Evolutionary conservation across 2,797 vertebrate species (phyloP).

Genomic region (Chiroxiphia lanceolata): DNA sequence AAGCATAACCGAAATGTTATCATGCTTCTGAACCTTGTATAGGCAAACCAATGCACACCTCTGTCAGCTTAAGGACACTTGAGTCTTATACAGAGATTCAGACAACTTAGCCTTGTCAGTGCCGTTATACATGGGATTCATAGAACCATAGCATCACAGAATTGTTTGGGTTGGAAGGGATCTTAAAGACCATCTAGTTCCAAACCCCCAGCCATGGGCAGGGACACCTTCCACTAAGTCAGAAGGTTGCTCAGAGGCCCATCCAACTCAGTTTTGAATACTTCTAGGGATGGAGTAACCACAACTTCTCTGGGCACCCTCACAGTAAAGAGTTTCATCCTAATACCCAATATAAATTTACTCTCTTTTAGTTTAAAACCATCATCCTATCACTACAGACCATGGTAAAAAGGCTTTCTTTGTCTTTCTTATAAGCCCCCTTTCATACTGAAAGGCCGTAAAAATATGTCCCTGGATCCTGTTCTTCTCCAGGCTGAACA

Average conservation of each 20-base stretch:
- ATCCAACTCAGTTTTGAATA: neutral
- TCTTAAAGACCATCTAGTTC: neutral
- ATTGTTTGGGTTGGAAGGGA: neutral
- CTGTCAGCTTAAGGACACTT: neutral
- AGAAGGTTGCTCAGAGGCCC: neutral
- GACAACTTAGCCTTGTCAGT: neutral
- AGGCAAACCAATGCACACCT: neutral
- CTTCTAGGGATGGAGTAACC: neutral
- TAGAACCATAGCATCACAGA: neutral
- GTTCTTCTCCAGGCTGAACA: neutral
- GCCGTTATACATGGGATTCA: neutral
- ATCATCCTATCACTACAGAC: neutral
- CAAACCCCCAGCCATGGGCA: neutral
- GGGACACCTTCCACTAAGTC: neutral
- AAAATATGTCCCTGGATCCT: fast-evolving
- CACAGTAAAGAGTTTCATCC: neutral
- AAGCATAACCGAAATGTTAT: neutral
- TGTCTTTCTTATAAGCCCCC: neutral
- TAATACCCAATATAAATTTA: neutral
- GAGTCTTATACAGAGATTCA: neutral
- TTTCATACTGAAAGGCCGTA: neutral
- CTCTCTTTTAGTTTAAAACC: neutral
- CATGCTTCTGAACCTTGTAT: neutral
- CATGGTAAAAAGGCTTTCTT: neutral
- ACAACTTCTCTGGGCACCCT: neutral